These are phyloP conservation scores for Schrankia costaestrigalis DNA, from an alignment of 2,888 invertebrate genomes.

Conservation along the genomic window DNA sequence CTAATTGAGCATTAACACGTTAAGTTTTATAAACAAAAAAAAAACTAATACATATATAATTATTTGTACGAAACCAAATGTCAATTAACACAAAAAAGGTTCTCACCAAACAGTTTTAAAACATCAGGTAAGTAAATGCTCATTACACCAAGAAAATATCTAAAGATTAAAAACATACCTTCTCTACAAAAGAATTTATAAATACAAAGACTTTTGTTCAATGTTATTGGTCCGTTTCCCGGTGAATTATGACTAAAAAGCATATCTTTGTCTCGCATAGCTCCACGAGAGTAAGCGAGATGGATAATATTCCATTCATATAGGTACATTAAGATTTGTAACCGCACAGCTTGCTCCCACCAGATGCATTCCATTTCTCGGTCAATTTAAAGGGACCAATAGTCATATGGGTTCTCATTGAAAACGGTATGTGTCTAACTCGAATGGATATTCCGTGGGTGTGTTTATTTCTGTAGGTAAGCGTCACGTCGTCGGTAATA, in stretches of 20 bases:
- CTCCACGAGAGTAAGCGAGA: conserved; percentile 32
- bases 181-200: conserved; percentile 31
- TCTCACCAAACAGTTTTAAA: no score
- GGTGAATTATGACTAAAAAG: conserved; percentile 32
- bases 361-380: conserved; percentile 44
- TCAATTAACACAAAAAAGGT: no score
- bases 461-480: conserved; percentile 60
- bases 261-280: conserved; percentile 21
- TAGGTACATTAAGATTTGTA: conserved; percentile 43
- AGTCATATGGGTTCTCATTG: conserved; percentile 29
- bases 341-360: conserved; percentile 44
- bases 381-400: conserved; percentile 46
- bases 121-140: no score
- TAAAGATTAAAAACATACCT: conserved; percentile 16
- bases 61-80: no score
- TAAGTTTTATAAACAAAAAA: no score
- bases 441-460: conserved; percentile 49
- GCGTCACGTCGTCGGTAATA: conserved; percentile 66
- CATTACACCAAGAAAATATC: no score
- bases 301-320: conserved; percentile 42
- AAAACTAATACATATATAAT: no score
- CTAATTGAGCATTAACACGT: no score
- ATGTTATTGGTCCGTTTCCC: conserved; percentile 26
- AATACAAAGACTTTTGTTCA: conserved; percentile 31
- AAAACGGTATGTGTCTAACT: conserved; percentile 40